Conservation (phyloP, 2,113 vertebrate species). For the rat (Rattus norvegicus) region GRCr8 NC_086030.1:30089001-30089500, state of each 20-base stretch:
- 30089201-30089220: not conserved
- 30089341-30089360: constrained; percentile 61
- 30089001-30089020: not conserved
- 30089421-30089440: constrained; percentile 17
- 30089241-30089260: not conserved
- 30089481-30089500: constrained; percentile 69
- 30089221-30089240: not conserved
- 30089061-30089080: not conserved
- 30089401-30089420: not conserved
- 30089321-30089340: constrained; percentile 13
- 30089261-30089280: not conserved
- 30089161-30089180: not conserved
- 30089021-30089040: too few species aligned
- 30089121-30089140: not conserved
- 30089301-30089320: not conserved
- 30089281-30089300: not conserved
- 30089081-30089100: not conserved
- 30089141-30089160: not conserved
- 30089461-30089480: constrained; percentile 75
- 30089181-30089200: constrained; percentile 7
- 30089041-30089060: too few species aligned
- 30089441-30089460: constrained; percentile 62
- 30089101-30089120: not conserved
- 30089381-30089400: constrained; percentile 80
- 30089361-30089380: constrained; percentile 65